Conservation (phyloP, 2,888 invertebrate species). For the Pandemis heparana region DNA sequence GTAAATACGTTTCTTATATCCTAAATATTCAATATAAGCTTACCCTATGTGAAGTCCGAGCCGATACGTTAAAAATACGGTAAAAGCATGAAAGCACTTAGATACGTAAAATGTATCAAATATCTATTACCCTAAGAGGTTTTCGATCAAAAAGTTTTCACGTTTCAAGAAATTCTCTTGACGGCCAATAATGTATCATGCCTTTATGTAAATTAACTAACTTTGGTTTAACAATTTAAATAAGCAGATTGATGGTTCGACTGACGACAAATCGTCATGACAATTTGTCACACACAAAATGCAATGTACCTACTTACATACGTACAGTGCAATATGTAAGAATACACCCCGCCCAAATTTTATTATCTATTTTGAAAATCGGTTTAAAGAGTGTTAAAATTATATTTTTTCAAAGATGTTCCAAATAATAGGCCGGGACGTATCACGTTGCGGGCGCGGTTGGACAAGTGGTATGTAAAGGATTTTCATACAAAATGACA, state of each 20-base stretch:
- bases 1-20: neutral
- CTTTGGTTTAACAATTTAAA: neutral
- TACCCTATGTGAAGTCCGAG: neutral
- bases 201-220: neutral
- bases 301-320: no score
- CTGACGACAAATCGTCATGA: neutral
- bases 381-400: no score
- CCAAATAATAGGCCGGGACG: no score
- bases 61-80: neutral
- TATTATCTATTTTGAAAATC: no score
- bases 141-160: conserved; percentile 27
- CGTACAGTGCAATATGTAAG: no score
- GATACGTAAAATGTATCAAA: conserved; percentile 7
- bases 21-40: neutral
- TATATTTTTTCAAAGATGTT: no score
- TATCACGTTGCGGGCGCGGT: no score
- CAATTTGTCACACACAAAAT: no score
- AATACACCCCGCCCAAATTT: no score
- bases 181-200: conserved; percentile 13
- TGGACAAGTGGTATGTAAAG: no score
- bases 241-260: neutral
- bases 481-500: no score
- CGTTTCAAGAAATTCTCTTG: conserved; percentile 1
- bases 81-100: neutral
- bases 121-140: conserved; percentile 11